Evolutionary conservation across 2,888 invertebrate species (phyloP).

Genomic region (Bimastos eiseni): DNA sequence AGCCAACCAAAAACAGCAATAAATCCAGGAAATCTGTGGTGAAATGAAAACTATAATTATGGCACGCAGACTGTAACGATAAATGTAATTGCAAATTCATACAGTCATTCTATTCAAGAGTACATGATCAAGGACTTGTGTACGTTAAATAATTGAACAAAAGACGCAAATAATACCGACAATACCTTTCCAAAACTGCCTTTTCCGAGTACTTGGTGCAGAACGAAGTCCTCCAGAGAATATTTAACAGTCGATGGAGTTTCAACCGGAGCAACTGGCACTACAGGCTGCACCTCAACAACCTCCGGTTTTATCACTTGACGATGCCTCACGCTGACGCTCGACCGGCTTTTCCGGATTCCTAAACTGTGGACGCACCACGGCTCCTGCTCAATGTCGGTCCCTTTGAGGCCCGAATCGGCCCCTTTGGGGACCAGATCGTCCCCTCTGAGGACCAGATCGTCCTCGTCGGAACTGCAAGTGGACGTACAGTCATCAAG

Average conservation of each 20-base stretch:
- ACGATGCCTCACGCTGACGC: neutral
- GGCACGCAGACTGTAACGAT: too few species aligned
- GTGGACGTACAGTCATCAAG: neutral
- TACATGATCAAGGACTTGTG: too few species aligned
- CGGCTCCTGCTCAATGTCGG: neutral
- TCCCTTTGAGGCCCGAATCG: neutral
- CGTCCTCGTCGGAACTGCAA: neutral
- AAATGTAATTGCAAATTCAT: too few species aligned
- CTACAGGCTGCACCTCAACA: neutral
- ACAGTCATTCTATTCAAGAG: too few species aligned
- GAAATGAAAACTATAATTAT: too few species aligned
- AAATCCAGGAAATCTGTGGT: too few species aligned
- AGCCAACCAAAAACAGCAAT: too few species aligned
- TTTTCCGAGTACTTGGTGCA: conserved; percentile 30
- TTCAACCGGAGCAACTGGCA: neutral
- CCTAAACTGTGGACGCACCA: neutral
- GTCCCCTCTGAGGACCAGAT: neutral
- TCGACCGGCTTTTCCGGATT: neutral
- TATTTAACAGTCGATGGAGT: neutral
- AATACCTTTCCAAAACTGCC: conserved; percentile 48
- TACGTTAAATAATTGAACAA: neutral
- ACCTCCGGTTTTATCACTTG: neutral
- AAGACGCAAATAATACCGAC: neutral
- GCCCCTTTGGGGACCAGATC: neutral
- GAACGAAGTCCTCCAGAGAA: conserved; percentile 25